These are phyloP conservation scores for Formica selysi DNA, from an alignment of 1,140 invertebrate species.

Conservation along the genomic window DNA sequence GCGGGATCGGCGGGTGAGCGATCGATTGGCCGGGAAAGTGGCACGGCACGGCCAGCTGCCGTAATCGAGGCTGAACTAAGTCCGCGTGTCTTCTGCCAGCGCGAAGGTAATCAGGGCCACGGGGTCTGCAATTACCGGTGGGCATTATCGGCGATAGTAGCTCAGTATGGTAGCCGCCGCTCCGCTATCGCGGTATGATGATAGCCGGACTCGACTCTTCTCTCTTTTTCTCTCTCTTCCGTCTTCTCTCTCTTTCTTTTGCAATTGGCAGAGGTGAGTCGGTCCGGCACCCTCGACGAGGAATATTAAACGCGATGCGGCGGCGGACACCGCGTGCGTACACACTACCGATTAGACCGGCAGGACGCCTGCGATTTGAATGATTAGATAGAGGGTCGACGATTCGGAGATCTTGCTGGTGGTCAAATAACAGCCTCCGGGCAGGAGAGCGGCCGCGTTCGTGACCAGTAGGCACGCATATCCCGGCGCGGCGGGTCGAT, in stretches of 20 bases:
- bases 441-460: slow-evolving; percentile 52
- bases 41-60: slow-evolving; percentile 59
- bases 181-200: slow-evolving; percentile 46
- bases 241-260: neutral
- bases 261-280: neutral
- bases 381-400: slow-evolving; percentile 79
- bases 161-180: slow-evolving; percentile 47
- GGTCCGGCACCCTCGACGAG: slow-evolving; percentile 20
- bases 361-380: slow-evolving; percentile 77
- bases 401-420: slow-evolving; percentile 78
- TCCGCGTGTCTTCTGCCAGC: slow-evolving; percentile 52
- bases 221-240: neutral
- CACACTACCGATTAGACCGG: slow-evolving; percentile 66
- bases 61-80: slow-evolving; percentile 55
- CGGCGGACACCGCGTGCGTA: slow-evolving; percentile 31
- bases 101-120: slow-evolving; percentile 62
- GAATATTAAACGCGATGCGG: slow-evolving; percentile 25
- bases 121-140: slow-evolving; percentile 64
- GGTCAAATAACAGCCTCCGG: slow-evolving; percentile 80
- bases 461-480: slow-evolving; percentile 74
- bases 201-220: slow-evolving; percentile 5
- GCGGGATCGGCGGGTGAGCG: slow-evolving; percentile 42
- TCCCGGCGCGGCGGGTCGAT: slow-evolving; percentile 64
- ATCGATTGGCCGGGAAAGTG: slow-evolving; percentile 40
- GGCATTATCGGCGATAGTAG: slow-evolving; percentile 59